Base-by-base conservation (phyloP, 2,797 vertebrate species). In the Amblyraja radiata region DNA sequence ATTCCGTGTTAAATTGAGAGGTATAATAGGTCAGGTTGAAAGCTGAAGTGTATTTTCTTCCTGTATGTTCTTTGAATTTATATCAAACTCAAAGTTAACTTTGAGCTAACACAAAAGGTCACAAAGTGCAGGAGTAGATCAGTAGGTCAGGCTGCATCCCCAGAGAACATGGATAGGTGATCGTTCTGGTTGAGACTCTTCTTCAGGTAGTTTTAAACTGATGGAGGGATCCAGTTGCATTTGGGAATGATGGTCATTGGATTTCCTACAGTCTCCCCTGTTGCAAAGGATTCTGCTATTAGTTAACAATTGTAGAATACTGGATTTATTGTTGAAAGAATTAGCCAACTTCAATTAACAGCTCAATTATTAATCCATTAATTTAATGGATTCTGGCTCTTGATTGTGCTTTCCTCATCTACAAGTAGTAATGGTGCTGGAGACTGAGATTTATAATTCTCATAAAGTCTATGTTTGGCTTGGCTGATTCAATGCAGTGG, bases 301-400 rank as follows among this genome's bases (percentile, higher is more conserved):
- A 74, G 54, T 74, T 36, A 36, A 46, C 90, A 73, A 39, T 36
- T 91, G 39, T 32, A 46, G 54, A 13, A 36, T 14, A 90, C 68
- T 88, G 13, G 84, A 88, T 88, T 90, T 71, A 32, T 73, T 74
- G 9, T 74, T 74, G 13, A 25, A 74, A 74, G 25, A 74, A 14
- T 74, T 65, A 74, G 32, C 6, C 39, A 6, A 74, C 21, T 91
- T 91, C 25, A 91, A 91, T 74, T 91, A 91, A 91, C 36, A 54
- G 21, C 46, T 5, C 39, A 91, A 74, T 91, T 73, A 54, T 1
- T 54, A 46, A 46, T 91, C 18, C 18, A 91, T 54, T 46, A 74
- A 71, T 73, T 91, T 28, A 91, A 91, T 36, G 54, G 68, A 13
- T 91, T 11, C 1, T 73, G 63, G 5, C 36, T 25, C 63, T 91